Conservation (phyloP, 2,113 vertebrate species). For the Oreochromis tanganicae region DNA sequence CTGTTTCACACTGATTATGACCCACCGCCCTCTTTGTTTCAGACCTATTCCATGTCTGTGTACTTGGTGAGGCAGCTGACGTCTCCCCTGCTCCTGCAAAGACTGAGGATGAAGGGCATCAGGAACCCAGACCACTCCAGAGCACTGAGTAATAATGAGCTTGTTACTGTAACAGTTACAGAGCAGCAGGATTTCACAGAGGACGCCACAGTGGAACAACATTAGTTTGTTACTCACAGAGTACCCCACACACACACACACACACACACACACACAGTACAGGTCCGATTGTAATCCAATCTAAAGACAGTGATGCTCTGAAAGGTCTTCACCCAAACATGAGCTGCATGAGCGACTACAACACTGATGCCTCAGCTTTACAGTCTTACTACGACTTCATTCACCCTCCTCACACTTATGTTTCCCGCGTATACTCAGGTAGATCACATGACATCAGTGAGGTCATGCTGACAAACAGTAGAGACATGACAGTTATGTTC, state of each 20-base stretch:
- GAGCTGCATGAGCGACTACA: background rate
- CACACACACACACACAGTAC: background rate
- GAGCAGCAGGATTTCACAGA: background rate
- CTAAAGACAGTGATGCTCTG: too few relatives aligned
- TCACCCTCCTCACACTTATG: background rate
- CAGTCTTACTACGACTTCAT: background rate
- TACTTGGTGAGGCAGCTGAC: slow-evolving; percentile 96
- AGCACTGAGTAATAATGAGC: slow-evolving; percentile 80
- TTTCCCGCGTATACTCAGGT: background rate
- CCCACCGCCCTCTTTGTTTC: background rate
- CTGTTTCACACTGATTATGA: background rate
- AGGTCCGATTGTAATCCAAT: background rate
- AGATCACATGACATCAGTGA: background rate
- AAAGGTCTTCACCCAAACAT: background rate
- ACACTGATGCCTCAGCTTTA: background rate
- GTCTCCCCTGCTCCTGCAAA: slow-evolving; percentile 89
- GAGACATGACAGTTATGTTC: background rate
- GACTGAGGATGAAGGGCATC: slow-evolving; percentile 96
- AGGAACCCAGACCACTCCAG: slow-evolving; percentile 97
- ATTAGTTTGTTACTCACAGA: background rate
- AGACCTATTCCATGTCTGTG: slow-evolving; percentile 97
- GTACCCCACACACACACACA: too few relatives aligned
- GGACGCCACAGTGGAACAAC: too few relatives aligned
- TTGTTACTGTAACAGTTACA: background rate
- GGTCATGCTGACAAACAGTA: background rate